Base-by-base conservation (phyloP, 1,140 invertebrate species). In the Hyphantria cunea region DNA sequence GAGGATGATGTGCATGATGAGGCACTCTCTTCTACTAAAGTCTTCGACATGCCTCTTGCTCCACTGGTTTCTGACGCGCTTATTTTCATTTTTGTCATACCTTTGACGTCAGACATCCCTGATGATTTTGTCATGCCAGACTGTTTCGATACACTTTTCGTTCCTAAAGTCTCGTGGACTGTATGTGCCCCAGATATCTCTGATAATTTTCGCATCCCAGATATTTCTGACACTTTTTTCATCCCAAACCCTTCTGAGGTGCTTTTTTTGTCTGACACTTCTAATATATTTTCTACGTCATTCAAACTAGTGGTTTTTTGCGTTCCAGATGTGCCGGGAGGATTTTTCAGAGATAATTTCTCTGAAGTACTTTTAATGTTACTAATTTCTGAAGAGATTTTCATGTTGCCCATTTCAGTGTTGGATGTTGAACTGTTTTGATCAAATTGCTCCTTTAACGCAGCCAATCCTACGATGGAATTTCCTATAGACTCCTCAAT, bases 1-100 rank as follows among this genome's bases (percentile, higher is more conserved):
- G 41, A 13, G 6, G 53, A 56, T 17, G 53, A 56, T 6, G 68
- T 59, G 13, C 50, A 70, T 14, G 59, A 70, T 39, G 63, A 66
- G 8, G 64, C 49, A 13, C 61, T 63, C 41, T 67, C 47, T 12
- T 56, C 58, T 12, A 42, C 34, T 34, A 63, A 37, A 12, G 59
- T 53, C 31, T 47, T 15, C n/a, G 59, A 47, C 32, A 33, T 39
- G 32, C 14, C 10, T 47, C 54, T 70, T 55, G 33, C 49, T 50
- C 14, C 55, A 41, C 9, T 58, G 33, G 48, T 67, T 37, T 37
- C 34, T 10, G 34, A 37, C 5, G 17, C 17, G 7, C 34, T 37
- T 2, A 10, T 37, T 37, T 54, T 56, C 10, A 60, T 6, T 10
- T 44, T 55, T 3, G 48, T 41, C 44, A 50, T 54, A 6, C 34